Evolutionary conservation across 2,888 invertebrate species (phyloP).

Genomic region (Holacanthella duospinosa): DNA sequence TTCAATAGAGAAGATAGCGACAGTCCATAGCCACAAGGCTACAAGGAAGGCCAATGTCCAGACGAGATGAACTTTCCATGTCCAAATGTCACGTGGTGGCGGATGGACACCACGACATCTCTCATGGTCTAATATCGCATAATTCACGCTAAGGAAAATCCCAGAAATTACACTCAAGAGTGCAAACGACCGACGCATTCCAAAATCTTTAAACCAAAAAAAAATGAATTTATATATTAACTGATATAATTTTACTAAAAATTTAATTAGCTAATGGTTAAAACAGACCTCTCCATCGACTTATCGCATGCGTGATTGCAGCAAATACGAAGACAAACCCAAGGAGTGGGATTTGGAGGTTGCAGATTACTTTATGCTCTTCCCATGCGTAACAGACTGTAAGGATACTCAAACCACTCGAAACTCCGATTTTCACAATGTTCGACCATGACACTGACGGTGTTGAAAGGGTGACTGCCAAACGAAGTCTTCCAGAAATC

Average conservation of each 20-base stretch:
- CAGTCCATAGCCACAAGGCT: constrained; percentile 30
- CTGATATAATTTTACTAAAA: neutral
- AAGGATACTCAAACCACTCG: constrained; percentile 46
- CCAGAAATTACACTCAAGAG: constrained; percentile 37
- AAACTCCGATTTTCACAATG: constrained; percentile 43
- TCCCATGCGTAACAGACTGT: constrained; percentile 47
- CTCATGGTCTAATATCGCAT: constrained; percentile 52
- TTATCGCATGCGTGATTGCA: constrained; percentile 24
- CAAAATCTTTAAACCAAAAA: constrained; percentile 16
- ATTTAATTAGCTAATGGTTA: neutral
- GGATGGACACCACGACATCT: constrained; percentile 48
- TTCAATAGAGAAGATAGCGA: constrained; percentile 28
- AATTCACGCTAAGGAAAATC: constrained; percentile 52
- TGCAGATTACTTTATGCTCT: constrained; percentile 49
- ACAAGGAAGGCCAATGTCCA: constrained; percentile 47
- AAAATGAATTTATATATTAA: neutral
- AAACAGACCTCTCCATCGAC: constrained; percentile 29
- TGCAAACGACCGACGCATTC: constrained; percentile 24
- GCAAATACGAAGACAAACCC: constrained; percentile 48
- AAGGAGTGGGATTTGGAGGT: constrained; percentile 53
- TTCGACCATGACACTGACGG: constrained; percentile 43
- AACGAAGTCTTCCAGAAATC: neutral
- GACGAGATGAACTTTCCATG: constrained; percentile 48
- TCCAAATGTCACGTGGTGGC: constrained; percentile 44
- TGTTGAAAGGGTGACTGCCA: constrained; percentile 34